phyloP scores from a whole-genome alignment of 1,140 invertebrate species.

The Dolichoris vasculosae region DNA sequence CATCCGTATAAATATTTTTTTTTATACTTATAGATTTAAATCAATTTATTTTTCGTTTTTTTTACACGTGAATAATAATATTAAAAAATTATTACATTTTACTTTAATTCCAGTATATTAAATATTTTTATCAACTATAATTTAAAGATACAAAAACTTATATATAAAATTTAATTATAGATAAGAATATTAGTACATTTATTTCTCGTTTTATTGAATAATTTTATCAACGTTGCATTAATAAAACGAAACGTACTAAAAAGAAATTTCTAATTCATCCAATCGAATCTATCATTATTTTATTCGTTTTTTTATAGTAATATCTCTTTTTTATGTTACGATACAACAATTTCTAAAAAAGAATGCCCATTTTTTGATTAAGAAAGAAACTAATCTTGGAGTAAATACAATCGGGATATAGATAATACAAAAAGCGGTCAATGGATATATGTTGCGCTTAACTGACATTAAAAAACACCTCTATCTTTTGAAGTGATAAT shows the following conservation, averaged over 20 bases:
- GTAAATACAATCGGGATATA: constrained; percentile 8
- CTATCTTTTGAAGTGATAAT: neutral
- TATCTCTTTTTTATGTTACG: neutral
- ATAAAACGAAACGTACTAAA: no score
- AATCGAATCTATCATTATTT: no score
- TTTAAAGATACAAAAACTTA: neutral
- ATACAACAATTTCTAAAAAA: neutral
- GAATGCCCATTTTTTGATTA: neutral
- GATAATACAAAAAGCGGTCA: constrained; percentile 14
- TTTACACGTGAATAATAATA: neutral
- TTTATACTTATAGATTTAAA: neutral
- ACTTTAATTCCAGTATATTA: neutral
- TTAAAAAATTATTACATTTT: neutral
- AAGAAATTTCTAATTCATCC: no score
- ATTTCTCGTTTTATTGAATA: no score
- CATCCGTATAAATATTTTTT: neutral
- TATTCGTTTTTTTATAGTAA: no score
- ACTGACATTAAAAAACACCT: constrained; percentile 1
- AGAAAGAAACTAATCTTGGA: neutral
- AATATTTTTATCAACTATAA: neutral
- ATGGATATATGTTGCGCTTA: neutral
- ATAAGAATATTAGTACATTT: no score
- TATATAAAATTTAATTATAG: no score
- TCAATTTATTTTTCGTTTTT: neutral
- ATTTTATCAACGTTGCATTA: no score